Percentiles rank a stretch among this genome's conserved stretches.
phyloP scores from a whole-genome alignment of 2,888 invertebrate genomes.

The Mythimna impura region DNA sequence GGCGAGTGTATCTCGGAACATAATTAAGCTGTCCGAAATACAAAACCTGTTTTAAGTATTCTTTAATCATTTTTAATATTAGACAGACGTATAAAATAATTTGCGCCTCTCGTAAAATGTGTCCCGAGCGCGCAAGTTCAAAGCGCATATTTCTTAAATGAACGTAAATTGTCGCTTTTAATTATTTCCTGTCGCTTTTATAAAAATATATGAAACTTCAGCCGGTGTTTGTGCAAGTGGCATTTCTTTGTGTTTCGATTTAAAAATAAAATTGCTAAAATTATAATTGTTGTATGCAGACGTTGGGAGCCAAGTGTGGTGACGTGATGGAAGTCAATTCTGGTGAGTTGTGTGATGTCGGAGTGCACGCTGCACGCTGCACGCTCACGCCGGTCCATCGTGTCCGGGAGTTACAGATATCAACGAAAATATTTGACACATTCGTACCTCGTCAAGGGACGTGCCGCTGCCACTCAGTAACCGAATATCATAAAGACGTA shows the following conservation, averaged over 20 bases:
- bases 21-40: constrained; percentile 36
- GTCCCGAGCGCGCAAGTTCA: constrained; percentile 61
- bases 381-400: constrained; percentile 18
- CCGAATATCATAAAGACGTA: constrained; percentile 17
- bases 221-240: constrained; percentile 55
- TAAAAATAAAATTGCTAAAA: constrained; percentile 67
- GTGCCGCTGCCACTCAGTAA: constrained; percentile 1
- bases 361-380: constrained; percentile 28
- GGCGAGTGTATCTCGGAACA: constrained; percentile 12
- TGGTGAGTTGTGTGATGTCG: constrained; percentile 23
- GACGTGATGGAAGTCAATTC: constrained; percentile 44
- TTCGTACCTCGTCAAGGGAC: constrained; percentile 7
- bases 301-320: constrained; percentile 52
- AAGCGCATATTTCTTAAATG: constrained; percentile 63
- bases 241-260: constrained; percentile 65
- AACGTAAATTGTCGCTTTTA: constrained; percentile 65
- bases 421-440: constrained; percentile 34
- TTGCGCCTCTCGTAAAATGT: constrained; percentile 63
- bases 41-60: constrained; percentile 53
- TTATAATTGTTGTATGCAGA: constrained; percentile 64
- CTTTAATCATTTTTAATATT: constrained; percentile 60
- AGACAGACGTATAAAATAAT: constrained; percentile 58
- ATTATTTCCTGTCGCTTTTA: constrained; percentile 68
- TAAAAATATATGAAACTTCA: constrained; percentile 53
- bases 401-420: constrained; percentile 17